Conservation (phyloP, 1,140 invertebrate genomes). For the Idris sp. region DNA sequence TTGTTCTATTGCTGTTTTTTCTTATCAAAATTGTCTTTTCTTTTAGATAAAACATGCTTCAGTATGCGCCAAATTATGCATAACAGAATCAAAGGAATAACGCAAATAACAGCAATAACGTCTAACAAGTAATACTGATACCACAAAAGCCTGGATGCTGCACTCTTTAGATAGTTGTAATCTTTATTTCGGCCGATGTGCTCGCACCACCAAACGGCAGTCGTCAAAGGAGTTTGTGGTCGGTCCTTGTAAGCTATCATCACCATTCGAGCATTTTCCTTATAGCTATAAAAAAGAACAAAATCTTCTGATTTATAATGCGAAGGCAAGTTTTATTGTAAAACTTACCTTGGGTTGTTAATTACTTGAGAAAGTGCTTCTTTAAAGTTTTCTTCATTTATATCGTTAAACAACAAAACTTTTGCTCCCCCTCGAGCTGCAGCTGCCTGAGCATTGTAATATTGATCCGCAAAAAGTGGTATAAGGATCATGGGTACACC, state of each 20-base stretch:
- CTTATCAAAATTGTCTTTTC: constrained; percentile 15
- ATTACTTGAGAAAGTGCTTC: constrained; percentile 79
- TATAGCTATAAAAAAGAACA: constrained; percentile 67
- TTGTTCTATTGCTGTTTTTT: constrained; percentile 39
- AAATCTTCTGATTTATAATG: no score
- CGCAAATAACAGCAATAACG: constrained; percentile 64
- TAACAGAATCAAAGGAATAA: constrained; percentile 1
- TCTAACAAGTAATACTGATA: constrained; percentile 79
- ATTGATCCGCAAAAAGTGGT: constrained; percentile 82
- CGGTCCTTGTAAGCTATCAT: constrained; percentile 83
- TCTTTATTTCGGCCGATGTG: constrained; percentile 82
- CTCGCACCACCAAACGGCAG: constrained; percentile 85
- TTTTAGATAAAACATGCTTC: constrained; percentile 8
- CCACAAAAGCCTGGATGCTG: constrained; percentile 75
- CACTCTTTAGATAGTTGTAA: constrained; percentile 77
- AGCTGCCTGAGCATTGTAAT: constrained; percentile 76
- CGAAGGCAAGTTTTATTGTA: no score
- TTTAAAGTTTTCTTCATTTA: constrained; percentile 81
- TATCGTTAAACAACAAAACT: constrained; percentile 78
- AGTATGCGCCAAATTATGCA: constrained; percentile 8
- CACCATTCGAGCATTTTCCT: constrained; percentile 68
- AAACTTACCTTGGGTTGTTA: constrained; percentile 78
- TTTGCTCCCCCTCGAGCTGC: constrained; percentile 81
- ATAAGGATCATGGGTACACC: constrained; percentile 83
- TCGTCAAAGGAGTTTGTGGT: constrained; percentile 80